Conservation (phyloP, 2,888 invertebrate genomes). For the Melanophora roralis region DNA sequence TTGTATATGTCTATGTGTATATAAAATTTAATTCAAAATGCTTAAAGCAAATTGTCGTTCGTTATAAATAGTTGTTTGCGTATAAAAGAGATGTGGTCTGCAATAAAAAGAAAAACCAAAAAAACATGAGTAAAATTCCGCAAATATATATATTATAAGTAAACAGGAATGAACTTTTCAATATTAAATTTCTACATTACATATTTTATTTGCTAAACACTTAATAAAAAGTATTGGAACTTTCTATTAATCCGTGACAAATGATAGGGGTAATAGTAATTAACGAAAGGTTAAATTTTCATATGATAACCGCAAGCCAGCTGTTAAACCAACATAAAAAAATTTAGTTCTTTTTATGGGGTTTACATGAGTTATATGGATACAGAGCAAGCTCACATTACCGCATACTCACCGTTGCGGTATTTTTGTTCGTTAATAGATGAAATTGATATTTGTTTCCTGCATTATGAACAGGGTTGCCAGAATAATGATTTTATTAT, state of each 20-base stretch:
- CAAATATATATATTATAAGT: neutral
- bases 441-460: too few relatives aligned
- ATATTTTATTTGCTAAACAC: slow-evolving; percentile 7
- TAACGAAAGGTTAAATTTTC: neutral
- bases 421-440: too few relatives aligned
- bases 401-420: too few relatives aligned
- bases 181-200: slow-evolving; percentile 36
- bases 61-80: slow-evolving; percentile 46
- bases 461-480: too few relatives aligned
- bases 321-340: neutral
- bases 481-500: too few relatives aligned
- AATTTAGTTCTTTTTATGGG: too few relatives aligned
- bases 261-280: neutral
- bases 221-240: slow-evolving; percentile 13
- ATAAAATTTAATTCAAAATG: slow-evolving; percentile 35
- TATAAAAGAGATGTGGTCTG: slow-evolving; percentile 32
- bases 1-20: too few relatives aligned
- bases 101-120: slow-evolving; percentile 33
- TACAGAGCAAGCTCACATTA: too few relatives aligned
- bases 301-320: slow-evolving; percentile 45
- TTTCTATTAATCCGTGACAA: slow-evolving; percentile 24
- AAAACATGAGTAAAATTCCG: neutral
- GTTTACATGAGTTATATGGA: too few relatives aligned
- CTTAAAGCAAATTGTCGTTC: slow-evolving; percentile 57
- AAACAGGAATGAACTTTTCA: neutral